phyloP scores from a whole-genome alignment of 2,888 invertebrate genomes.

The Drosophila emarginata region DNA sequence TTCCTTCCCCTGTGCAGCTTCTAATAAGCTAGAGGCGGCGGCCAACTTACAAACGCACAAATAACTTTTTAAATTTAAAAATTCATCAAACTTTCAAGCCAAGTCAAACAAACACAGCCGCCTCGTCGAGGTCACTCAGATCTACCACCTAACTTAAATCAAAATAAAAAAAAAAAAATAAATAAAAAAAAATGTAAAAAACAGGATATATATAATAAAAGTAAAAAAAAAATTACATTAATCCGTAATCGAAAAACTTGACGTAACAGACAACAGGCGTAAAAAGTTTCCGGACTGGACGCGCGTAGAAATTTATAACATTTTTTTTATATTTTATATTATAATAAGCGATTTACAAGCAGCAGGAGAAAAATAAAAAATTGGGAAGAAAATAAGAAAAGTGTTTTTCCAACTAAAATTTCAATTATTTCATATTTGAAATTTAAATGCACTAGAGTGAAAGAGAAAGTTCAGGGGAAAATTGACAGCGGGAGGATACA shows the following conservation, averaged over 20 bases:
- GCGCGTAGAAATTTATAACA: constrained; percentile 55
- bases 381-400: constrained; percentile 28
- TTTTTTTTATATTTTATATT: constrained; percentile 32
- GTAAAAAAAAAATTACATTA: constrained; percentile 71
- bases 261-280: constrained; percentile 30
- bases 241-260: constrained; percentile 79
- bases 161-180: constrained; percentile 19
- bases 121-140: constrained; percentile 47
- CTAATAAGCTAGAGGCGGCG: constrained; percentile 58
- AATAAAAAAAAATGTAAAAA: constrained; percentile 9
- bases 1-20: constrained; percentile 40
- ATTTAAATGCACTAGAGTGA: constrained; percentile 66
- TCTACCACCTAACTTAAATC: constrained; percentile 7
- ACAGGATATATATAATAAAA: constrained; percentile 20
- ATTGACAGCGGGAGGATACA: constrained; percentile 18
- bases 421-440: constrained; percentile 74
- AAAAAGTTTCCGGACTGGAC: constrained; percentile 53
- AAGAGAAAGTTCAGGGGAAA: constrained; percentile 31
- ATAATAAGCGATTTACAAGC: constrained; percentile 76
- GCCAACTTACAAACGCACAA: constrained; percentile 73
- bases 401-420: constrained; percentile 74
- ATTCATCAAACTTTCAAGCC: constrained; percentile 74
- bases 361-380: constrained; percentile 10
- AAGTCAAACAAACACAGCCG: constrained; percentile 61
- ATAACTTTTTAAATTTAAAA: constrained; percentile 78